Conservation (phyloP, 2,888 invertebrate genomes). For the Cynaeus angustus region DNA sequence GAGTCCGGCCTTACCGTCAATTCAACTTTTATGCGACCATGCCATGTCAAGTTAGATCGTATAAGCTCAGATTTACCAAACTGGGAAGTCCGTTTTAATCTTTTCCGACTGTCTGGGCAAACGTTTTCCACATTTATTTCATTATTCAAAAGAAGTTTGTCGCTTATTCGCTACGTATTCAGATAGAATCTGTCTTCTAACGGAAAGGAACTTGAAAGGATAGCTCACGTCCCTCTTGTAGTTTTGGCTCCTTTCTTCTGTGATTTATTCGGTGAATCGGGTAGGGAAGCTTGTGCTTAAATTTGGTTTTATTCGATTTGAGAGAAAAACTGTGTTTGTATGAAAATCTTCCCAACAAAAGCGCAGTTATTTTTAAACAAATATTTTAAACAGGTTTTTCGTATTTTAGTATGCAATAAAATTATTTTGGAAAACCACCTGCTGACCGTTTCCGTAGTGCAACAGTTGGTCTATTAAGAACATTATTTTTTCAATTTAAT, state of each 20-base stretch:
- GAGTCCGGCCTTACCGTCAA: too few species aligned
- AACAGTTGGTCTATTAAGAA: too few species aligned
- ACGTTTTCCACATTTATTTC: constrained; percentile 29
- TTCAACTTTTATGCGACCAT: not conserved
- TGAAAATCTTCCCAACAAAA: too few species aligned
- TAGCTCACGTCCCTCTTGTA: constrained; percentile 1
- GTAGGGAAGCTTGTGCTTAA: not conserved
- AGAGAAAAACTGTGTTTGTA: too few species aligned
- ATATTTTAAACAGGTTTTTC: too few species aligned
- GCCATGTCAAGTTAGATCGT: too few species aligned
- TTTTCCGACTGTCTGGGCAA: constrained; percentile 4
- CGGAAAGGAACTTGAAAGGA: not conserved
- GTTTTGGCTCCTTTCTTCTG: constrained; percentile 2
- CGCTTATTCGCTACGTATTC: constrained; percentile 1
- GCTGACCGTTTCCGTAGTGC: too few species aligned
- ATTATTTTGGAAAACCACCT: too few species aligned
- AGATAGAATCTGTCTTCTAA: not conserved
- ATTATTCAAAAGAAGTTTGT: constrained; percentile 17
- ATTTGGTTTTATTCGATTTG: not conserved
- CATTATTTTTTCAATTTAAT: too few species aligned
- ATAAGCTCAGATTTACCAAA: too few species aligned
- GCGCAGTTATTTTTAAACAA: too few species aligned
- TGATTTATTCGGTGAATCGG: not conserved
- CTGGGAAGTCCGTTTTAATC: constrained; percentile 22
- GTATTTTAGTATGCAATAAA: too few species aligned